Percentiles rank a stretch among this genome's conserved stretches.
Conservation (phyloP, 1,140 invertebrate species). For the Halyomorpha halys region DNA sequence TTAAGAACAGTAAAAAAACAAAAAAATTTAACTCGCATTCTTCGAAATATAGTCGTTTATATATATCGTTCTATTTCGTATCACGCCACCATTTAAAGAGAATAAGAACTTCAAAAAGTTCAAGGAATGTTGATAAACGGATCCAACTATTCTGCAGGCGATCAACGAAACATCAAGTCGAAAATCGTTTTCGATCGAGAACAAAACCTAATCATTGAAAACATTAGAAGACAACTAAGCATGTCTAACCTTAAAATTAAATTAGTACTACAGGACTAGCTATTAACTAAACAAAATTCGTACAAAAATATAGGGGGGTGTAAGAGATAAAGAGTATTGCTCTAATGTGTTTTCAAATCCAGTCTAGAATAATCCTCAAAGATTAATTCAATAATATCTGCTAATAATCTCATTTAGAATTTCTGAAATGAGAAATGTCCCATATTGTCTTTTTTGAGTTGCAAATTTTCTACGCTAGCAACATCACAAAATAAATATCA, state of each 20-base stretch:
- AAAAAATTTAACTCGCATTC: slow-evolving; percentile 3
- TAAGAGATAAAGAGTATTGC: slow-evolving; percentile 3
- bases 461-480: slow-evolving; percentile 18
- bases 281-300: not conserved
- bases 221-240: not conserved
- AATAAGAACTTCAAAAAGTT: not conserved
- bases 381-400: not conserved
- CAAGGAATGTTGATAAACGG: slow-evolving; percentile 8
- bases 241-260: no score
- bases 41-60: not conserved
- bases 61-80: slow-evolving; percentile 1
- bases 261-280: slow-evolving; percentile 1
- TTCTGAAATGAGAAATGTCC: slow-evolving; percentile 1
- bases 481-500: slow-evolving; percentile 27
- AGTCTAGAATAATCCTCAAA: slow-evolving; percentile 3
- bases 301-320: slow-evolving; percentile 10
- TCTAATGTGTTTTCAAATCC: not conserved
- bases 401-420: not conserved
- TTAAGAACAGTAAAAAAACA: no score
- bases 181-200: slow-evolving; percentile 13
- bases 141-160: not conserved
- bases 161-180: slow-evolving; percentile 3
- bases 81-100: not conserved
- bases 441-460: slow-evolving; percentile 12
- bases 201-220: not conserved